Conservation (phyloP, 2,797 vertebrate genomes). For the Gallinago nigripennis region DNA sequence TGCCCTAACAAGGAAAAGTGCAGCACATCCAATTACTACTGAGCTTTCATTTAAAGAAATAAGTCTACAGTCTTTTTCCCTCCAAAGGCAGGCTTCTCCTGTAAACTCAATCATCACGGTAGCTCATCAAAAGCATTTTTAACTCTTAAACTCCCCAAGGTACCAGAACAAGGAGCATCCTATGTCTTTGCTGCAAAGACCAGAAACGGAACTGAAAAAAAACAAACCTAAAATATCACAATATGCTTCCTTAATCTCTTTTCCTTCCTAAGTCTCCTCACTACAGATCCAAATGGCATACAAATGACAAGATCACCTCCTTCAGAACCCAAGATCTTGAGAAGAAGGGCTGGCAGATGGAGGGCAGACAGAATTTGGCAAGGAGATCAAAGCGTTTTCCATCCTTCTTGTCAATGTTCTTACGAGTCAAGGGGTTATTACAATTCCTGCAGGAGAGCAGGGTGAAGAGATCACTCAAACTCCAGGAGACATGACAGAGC, state of each 20-base stretch:
- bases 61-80: background rate
- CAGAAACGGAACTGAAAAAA: background rate
- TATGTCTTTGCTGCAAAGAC: background rate
- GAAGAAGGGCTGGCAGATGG: slow-evolving; percentile 31
- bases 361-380: slow-evolving; percentile 47
- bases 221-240: background rate
- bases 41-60: slow-evolving; percentile 54
- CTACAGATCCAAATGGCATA: background rate
- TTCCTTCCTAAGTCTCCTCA: background rate
- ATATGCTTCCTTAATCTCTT: background rate
- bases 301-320: background rate
- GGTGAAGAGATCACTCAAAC: slow-evolving; percentile 48
- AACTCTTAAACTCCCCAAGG: background rate
- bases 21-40: slow-evolving; percentile 52
- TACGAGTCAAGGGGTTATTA: background rate
- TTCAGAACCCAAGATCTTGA: background rate
- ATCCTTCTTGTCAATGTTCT: background rate
- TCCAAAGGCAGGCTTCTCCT: background rate
- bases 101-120: background rate
- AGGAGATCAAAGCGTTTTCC: background rate
- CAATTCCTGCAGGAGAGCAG: slow-evolving; percentile 22
- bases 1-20: slow-evolving; percentile 51
- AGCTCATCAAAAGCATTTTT: slow-evolving; percentile 33
- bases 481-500: slow-evolving; percentile 1
- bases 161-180: background rate